A percentile compares a stretch with the other conserved stretches of the same genome.
Evolutionary conservation across 2,113 vertebrate genomes (phyloP).

Genomic region (Oxyura jamaicensis): DNA sequence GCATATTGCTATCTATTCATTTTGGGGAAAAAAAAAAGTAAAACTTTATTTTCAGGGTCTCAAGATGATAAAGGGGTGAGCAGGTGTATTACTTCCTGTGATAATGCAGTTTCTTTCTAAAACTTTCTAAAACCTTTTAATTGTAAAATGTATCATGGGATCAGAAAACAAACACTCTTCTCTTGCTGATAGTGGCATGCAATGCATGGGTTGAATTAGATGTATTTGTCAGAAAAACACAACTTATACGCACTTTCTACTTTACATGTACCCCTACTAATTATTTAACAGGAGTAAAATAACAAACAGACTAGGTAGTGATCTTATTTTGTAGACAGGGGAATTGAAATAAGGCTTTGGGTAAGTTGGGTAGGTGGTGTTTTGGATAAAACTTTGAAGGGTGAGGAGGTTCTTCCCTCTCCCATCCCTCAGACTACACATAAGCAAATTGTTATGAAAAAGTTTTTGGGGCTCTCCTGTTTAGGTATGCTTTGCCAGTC

Average conservation of each 20-base stretch:
- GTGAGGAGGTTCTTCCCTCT: not conserved
- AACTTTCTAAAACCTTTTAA: not conserved
- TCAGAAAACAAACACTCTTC: not conserved
- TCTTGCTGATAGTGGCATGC: not conserved
- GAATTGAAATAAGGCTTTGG: not conserved
- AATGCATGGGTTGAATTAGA: not conserved
- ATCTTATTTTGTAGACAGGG: not conserved
- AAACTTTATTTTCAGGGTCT: not conserved
- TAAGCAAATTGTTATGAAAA: not conserved
- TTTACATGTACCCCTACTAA: not conserved
- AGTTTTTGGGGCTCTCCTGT: not conserved
- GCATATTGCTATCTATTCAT: not conserved
- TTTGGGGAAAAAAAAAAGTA: not conserved
- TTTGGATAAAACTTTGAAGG: not conserved
- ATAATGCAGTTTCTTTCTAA: not conserved
- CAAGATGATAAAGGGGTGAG: not conserved
- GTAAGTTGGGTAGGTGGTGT: not conserved
- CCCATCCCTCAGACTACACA: not conserved
- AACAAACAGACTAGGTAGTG: not conserved
- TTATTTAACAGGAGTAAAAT: not conserved
- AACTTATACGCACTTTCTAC: not conserved
- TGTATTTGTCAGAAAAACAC: not conserved
- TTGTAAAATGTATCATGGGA: not conserved
- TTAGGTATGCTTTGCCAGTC: not conserved
- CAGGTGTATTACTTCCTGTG: not conserved